These are phyloP conservation scores for Temnothorax nylanderi DNA, from an alignment of 1,140 invertebrate species.

Conservation along the genomic window DNA sequence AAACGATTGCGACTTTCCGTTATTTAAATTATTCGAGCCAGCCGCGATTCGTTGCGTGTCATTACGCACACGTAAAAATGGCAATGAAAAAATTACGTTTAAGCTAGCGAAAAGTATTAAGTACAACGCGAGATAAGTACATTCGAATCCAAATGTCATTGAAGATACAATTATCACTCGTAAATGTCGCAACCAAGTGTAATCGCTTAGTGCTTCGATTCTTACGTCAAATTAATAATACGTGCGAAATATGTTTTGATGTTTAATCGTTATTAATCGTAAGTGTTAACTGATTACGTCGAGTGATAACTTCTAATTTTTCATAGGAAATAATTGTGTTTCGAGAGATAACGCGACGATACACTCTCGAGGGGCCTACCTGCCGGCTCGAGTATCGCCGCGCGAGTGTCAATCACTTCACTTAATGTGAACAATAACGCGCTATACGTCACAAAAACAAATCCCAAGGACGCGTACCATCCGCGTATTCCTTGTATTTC, in stretches of 20 bases:
- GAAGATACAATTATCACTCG: neutral
- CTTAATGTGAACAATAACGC: constrained; percentile 1
- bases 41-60: neutral
- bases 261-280: constrained; percentile 4
- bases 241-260: neutral
- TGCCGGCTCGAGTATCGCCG: neutral
- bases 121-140: neutral
- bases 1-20: neutral
- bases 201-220: neutral
- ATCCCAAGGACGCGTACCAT: neutral
- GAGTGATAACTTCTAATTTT: constrained; percentile 2
- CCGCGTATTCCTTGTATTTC: neutral
- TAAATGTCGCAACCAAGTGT: neutral
- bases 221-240: neutral
- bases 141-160: neutral
- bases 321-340: neutral
- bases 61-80: neutral
- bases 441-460: neutral
- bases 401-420: constrained; percentile 5
- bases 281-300: neutral
- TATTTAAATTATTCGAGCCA: neutral
- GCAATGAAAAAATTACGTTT: neutral
- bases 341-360: neutral
- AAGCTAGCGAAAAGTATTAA: neutral
- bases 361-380: neutral